A percentile compares a stretch with the other conserved stretches of the same genome.
phyloP scores from a whole-genome alignment of 2,797 vertebrate species.

The Meda fulgida region DNA sequence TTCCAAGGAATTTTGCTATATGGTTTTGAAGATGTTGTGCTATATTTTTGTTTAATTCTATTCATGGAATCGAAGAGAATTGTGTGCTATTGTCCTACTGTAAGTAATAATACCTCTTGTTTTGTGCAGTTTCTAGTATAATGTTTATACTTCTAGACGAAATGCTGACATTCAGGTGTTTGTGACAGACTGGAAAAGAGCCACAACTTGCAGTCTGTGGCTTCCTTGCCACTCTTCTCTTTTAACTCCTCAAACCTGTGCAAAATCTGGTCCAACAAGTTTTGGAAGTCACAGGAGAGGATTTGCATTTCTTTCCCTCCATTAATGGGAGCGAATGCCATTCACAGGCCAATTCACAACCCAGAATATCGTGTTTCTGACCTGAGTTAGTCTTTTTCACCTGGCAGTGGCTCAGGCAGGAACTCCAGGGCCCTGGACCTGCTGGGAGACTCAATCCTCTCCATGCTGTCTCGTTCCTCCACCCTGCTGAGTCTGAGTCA shows the following conservation, averaged over 20 bases:
- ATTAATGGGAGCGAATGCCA: conserved; percentile 58
- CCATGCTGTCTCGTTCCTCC: conserved; percentile 21
- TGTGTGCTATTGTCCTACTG: not conserved
- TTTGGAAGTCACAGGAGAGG: conserved; percentile 64
- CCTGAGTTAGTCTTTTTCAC: conserved; percentile 56
- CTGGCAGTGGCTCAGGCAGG: conserved; percentile 59
- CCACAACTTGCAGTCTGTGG: conserved; percentile 37
- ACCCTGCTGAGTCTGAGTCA: conserved; percentile 44
- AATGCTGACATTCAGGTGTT: conserved; percentile 18
- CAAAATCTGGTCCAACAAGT: conserved; percentile 64
- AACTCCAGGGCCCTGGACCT: conserved; percentile 52
- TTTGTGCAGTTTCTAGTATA: not conserved
- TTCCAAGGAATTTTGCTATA: not conserved
- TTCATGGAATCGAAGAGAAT: not conserved
- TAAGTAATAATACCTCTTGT: not conserved
- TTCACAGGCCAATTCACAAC: conserved; percentile 60
- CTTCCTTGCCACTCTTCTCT: conserved; percentile 7
- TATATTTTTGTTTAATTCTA: not conserved
- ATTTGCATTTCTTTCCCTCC: conserved; percentile 64
- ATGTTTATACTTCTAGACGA: not conserved
- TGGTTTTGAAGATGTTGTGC: not conserved
- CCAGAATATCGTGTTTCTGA: conserved; percentile 62
- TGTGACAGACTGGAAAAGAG: conserved; percentile 49
- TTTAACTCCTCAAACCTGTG: conserved; percentile 33
- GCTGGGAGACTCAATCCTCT: conserved; percentile 13